Percentiles rank a stretch among this genome's conserved stretches.
These are phyloP conservation scores for Neodon shergylaensis DNA, from an alignment of 2,113 vertebrate species.

Conservation along the genomic window DNA sequence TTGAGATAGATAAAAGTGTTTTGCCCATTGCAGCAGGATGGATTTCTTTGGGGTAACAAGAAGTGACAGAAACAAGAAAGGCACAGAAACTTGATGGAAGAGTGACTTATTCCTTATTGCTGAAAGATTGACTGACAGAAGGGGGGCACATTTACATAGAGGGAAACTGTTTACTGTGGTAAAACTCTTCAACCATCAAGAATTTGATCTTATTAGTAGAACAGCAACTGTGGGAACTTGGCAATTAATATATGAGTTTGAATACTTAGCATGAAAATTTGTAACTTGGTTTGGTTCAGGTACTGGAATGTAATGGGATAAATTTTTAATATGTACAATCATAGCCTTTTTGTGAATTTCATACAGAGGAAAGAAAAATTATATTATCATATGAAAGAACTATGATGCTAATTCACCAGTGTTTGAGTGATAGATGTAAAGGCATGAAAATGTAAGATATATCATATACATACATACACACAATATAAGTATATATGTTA, in stretches of 20 bases:
- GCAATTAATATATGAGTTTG: constrained; percentile 61
- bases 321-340: neutral
- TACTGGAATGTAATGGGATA: constrained; percentile 39
- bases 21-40: constrained; percentile 49
- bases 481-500: too few relatives aligned
- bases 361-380: constrained; percentile 10
- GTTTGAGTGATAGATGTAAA: neutral
- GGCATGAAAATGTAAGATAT: neutral
- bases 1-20: constrained; percentile 72
- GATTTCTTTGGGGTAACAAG: constrained; percentile 70
- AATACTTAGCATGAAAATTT: constrained; percentile 63
- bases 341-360: constrained; percentile 39
- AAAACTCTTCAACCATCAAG: constrained; percentile 50
- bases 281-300: constrained; percentile 23
- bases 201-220: constrained; percentile 69
- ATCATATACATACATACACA: neutral
- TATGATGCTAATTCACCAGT: neutral
- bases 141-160: constrained; percentile 51
- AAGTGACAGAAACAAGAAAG: constrained; percentile 59
- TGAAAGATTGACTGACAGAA: constrained; percentile 52
- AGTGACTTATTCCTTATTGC: constrained; percentile 59
- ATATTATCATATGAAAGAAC: constrained; percentile 56
- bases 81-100: constrained; percentile 54
- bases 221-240: neutral
- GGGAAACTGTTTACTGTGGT: constrained; percentile 8